Percentiles rank a stretch among this genome's conserved stretches.
These are phyloP conservation scores for Sesamia inferens DNA, from an alignment of 2,888 invertebrate species.

Conservation along the genomic window DNA sequence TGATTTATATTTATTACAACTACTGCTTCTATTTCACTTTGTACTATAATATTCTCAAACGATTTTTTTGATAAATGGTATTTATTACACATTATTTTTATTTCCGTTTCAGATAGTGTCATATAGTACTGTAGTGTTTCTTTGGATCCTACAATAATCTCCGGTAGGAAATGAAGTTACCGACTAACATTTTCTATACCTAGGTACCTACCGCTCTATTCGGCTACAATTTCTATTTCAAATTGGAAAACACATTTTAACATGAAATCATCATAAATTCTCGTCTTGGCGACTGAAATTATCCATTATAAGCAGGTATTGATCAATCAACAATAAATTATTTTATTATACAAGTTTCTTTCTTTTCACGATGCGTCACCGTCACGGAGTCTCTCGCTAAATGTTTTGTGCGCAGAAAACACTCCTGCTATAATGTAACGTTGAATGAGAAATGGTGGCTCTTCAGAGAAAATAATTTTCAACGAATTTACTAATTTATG, in stretches of 20 bases:
- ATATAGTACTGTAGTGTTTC: slow-evolving; percentile 18
- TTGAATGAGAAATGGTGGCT: slow-evolving; percentile 74
- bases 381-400: slow-evolving; percentile 3
- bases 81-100: slow-evolving; percentile 14
- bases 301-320: slow-evolving; percentile 24
- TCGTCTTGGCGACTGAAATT: slow-evolving; percentile 4
- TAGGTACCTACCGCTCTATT: slow-evolving; percentile 26
- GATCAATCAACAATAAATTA: slow-evolving; percentile 21
- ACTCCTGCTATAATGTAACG: slow-evolving; percentile 63
- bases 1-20: slow-evolving; percentile 70
- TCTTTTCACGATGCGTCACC: slow-evolving; percentile 6
- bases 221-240: slow-evolving; percentile 19
- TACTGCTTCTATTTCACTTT: slow-evolving; percentile 40
- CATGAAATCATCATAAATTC: slow-evolving; percentile 23
- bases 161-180: slow-evolving; percentile 69
- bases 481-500: slow-evolving; percentile 72
- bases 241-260: slow-evolving; percentile 14
- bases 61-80: slow-evolving; percentile 21
- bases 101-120: slow-evolving; percentile 21
- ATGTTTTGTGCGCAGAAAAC: slow-evolving; percentile 34
- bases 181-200: slow-evolving; percentile 60
- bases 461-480: slow-evolving; percentile 77
- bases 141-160: slow-evolving; percentile 59
- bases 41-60: slow-evolving; percentile 13
- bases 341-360: no score